A percentile compares a stretch with the other conserved stretches of the same genome.
phyloP scores from a whole-genome alignment of 2,113 vertebrate genomes.

The Pleuronectes platessa region DNA sequence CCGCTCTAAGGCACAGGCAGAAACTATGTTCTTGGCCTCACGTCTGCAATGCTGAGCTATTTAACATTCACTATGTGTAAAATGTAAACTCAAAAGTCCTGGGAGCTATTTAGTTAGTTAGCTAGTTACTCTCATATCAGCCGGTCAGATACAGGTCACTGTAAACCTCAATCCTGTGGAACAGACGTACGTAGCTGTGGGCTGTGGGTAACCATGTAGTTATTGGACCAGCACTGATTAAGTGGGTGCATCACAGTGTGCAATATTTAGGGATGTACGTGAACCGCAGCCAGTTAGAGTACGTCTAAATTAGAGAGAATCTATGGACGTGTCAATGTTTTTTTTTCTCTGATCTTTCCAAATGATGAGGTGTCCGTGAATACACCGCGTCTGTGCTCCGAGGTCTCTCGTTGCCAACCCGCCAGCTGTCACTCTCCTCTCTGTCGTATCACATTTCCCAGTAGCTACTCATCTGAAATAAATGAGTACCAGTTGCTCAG shows the following conservation, averaged over 20 bases:
- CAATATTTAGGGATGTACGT: neutral
- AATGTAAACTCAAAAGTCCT: neutral
- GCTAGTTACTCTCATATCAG: neutral
- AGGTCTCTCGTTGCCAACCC: slow-evolving; percentile 20
- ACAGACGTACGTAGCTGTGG: neutral
- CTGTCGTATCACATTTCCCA: slow-evolving; percentile 33
- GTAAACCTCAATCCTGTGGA: neutral
- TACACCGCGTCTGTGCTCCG: neutral
- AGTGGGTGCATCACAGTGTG: neutral
- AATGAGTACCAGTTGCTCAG: slow-evolving; percentile 50
- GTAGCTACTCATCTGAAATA: slow-evolving; percentile 59
- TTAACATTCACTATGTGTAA: neutral
- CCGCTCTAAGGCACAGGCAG: neutral
- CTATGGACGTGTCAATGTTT: neutral
- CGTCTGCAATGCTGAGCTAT: neutral
- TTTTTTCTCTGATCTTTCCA: neutral
- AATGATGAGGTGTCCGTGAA: neutral
- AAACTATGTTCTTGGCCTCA: neutral
- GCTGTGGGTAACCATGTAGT: slow-evolving; percentile 21
- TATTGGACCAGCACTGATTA: neutral
- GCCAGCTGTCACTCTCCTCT: slow-evolving; percentile 57
- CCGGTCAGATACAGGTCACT: neutral
- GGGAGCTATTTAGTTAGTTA: neutral
- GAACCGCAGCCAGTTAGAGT: neutral
- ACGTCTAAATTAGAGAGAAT: neutral